These are phyloP conservation scores for Physella acuta DNA, from an alignment of 1,140 invertebrate species.

Conservation along the genomic window DNA sequence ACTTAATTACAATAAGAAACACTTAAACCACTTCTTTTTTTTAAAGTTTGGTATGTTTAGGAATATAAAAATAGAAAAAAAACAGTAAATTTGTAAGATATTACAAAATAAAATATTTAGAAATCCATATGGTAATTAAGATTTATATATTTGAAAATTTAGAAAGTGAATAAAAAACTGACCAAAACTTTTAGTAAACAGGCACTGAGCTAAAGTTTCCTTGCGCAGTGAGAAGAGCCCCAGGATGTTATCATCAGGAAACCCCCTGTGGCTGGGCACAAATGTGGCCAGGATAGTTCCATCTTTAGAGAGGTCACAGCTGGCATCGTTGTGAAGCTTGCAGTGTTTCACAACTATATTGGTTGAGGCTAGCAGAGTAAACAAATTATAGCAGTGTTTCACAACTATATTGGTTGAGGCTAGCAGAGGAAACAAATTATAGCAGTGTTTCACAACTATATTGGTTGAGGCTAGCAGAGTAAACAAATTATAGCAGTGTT, in stretches of 20 bases:
- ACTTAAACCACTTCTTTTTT: too few relatives aligned
- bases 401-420: too few relatives aligned
- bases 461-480: too few relatives aligned
- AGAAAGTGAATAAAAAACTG: slow-evolving; percentile 17
- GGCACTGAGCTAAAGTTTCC: slow-evolving; percentile 72
- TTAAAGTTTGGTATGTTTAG: too few relatives aligned
- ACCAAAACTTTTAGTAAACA: slow-evolving; percentile 76
- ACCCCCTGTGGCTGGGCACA: slow-evolving; percentile 65
- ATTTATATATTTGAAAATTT: background rate
- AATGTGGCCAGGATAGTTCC: slow-evolving; percentile 77
- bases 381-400: background rate
- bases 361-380: slow-evolving; percentile 48
- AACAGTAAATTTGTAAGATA: too few relatives aligned
- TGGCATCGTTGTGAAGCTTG: slow-evolving; percentile 84
- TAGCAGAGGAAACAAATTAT: too few relatives aligned
- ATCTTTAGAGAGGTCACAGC: slow-evolving; percentile 80
- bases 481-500: too few relatives aligned
- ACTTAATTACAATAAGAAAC: too few relatives aligned
- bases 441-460: too few relatives aligned
- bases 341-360: slow-evolving; percentile 81
- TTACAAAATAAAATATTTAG: background rate
- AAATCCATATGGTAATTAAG: background rate
- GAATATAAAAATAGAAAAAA: too few relatives aligned
- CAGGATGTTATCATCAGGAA: slow-evolving; percentile 64
- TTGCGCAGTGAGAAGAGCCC: slow-evolving; percentile 75